Evolutionary conservation across 1,140 invertebrate genomes (phyloP), one percentile per base, ranked within the genome.

Genomic region (Platorchestia sp.): DNA sequence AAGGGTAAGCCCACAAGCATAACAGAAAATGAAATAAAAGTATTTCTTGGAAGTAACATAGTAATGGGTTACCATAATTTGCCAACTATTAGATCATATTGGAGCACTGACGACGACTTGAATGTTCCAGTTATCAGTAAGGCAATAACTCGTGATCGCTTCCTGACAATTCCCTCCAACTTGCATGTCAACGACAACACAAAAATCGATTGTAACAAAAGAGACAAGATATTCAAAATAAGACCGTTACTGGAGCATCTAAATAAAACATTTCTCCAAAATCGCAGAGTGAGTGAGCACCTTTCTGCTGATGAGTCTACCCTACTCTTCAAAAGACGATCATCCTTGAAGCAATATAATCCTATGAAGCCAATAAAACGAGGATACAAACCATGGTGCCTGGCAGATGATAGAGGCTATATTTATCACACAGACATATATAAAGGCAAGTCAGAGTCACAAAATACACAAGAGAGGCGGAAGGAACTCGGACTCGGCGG

Each of bases 291-390:
- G 36, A 42, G 47, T 36, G 95, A 95, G 86, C n/a, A 90, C 89
- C 16, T 96, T 41, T 47, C 53, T 96, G 95, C 97, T 59, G 97
- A 97, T 96, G 97, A 97, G 96, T 96, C 96, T 59, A 96, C 96
- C 96, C 96, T 97, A 43, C 47, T 7, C 86, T 97, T 97, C 96
- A 97, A 97, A 59, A 91, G 95, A 47, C 75, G 96, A 90, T 22
- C 89, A 96, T 96, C 96, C 22, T 96, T 97, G 95, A 97, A 97
- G 96, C 97, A 97, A 96, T 97, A 97, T 96, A 97, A 97, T 47
- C 97, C 97, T 95, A 97, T 96, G 96, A 97, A 97, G 96, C 97
- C 97, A 75, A 97, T 97, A 95, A 97, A 97, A 97, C 96, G 97
- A 96, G 97, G 97, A 14, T 97, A 97, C 95, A 97, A 97, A 96